Evolutionary conservation across 2,888 invertebrate genomes (phyloP).

Genomic region (Melipona beecheii): DNA sequence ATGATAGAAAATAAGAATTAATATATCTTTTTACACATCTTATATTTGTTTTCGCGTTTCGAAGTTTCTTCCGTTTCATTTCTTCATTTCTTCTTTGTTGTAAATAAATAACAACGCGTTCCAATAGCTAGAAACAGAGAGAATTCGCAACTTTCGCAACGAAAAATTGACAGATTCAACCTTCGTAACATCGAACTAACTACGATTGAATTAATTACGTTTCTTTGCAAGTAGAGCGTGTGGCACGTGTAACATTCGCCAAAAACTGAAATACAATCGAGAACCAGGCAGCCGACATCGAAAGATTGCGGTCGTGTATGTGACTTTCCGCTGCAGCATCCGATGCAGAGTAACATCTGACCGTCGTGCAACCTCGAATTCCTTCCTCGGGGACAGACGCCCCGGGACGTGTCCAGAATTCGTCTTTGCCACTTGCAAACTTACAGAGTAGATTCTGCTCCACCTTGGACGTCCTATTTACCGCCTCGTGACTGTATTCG

Average conservation of each 20-base stretch:
- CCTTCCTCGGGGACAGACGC: slow-evolving; percentile 40
- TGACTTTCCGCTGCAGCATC: slow-evolving; percentile 47
- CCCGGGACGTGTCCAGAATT: slow-evolving; percentile 57
- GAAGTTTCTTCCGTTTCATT: no score
- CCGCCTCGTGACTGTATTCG: slow-evolving; percentile 29
- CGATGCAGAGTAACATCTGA: slow-evolving; percentile 46
- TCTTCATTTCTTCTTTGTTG: no score
- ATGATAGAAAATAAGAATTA: no score
- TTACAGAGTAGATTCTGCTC: slow-evolving; percentile 37
- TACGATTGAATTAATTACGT: no score
- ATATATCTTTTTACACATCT: no score
- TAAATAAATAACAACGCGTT: no score
- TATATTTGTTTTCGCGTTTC: no score
- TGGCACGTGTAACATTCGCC: no score
- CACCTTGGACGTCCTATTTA: slow-evolving; percentile 36
- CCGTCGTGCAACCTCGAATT: slow-evolving; percentile 18
- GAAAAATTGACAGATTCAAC: no score
- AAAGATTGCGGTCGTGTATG: neutral
- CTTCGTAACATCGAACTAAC: no score
- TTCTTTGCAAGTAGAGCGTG: no score
- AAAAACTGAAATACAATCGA: neutral
- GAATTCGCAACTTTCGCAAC: neutral
- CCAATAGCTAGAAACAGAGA: no score
- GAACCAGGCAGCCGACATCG: slow-evolving; percentile 3
- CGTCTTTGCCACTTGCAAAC: slow-evolving; percentile 37